phyloP scores from a whole-genome alignment of 1,140 invertebrate species.

The Coenobita brevimanus region DNA sequence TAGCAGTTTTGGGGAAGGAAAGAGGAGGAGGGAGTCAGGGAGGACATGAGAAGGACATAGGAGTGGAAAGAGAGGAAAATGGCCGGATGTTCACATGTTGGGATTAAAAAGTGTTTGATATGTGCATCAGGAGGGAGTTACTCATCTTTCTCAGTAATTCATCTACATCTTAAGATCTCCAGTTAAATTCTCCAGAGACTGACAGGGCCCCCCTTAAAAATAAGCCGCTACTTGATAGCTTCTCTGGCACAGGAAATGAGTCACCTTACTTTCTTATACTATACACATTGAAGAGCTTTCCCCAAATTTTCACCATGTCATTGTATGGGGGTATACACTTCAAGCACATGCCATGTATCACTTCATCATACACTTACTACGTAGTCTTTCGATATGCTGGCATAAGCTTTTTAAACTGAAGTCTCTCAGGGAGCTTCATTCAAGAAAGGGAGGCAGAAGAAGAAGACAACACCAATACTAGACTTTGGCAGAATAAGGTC shows the following conservation, averaged over 20 bases:
- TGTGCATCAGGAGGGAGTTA: slow-evolving; percentile 62
- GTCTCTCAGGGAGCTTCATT: slow-evolving; percentile 40
- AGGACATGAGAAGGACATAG: slow-evolving; percentile 42
- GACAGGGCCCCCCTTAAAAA: too few relatives aligned
- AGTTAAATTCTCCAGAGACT: neutral
- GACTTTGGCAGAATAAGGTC: slow-evolving; percentile 67
- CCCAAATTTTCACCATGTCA: neutral
- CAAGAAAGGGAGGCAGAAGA: slow-evolving; percentile 33
- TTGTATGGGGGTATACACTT: slow-evolving; percentile 47
- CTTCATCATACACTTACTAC: slow-evolving; percentile 53
- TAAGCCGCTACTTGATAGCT: too few relatives aligned
- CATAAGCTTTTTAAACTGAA: slow-evolving; percentile 49
- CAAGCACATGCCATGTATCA: slow-evolving; percentile 44
- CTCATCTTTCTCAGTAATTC: slow-evolving; percentile 57
- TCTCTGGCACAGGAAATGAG: too few relatives aligned
- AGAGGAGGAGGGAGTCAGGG: too few relatives aligned
- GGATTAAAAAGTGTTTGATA: slow-evolving; percentile 50
- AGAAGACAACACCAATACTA: slow-evolving; percentile 67
- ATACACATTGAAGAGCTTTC: neutral
- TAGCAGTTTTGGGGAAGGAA: neutral
- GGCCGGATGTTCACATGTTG: slow-evolving; percentile 63
- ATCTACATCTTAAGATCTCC: slow-evolving; percentile 38
- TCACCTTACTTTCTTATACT: neutral
- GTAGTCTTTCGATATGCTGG: slow-evolving; percentile 52
- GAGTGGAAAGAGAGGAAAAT: slow-evolving; percentile 58